phyloP scores from a whole-genome alignment of 2,797 vertebrate genomes.

The Iguana delicatissima region DNA sequence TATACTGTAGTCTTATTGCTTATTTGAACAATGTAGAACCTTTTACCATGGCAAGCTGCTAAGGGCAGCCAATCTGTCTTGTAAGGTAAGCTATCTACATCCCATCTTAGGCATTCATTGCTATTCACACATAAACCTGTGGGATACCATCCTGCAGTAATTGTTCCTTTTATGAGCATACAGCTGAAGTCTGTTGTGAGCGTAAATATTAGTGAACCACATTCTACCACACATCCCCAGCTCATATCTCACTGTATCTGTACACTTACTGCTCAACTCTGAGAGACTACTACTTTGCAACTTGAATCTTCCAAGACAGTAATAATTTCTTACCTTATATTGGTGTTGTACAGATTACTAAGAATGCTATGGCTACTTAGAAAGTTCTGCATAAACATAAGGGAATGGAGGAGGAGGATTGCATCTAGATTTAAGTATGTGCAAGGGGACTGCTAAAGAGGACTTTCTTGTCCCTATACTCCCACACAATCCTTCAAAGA shows the following conservation, averaged over 20 bases:
- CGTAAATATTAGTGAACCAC: neutral
- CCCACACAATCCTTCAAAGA: no score
- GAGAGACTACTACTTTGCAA: neutral
- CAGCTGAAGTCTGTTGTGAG: neutral
- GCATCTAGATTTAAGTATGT: no score
- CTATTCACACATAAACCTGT: neutral
- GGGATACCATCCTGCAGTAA: neutral
- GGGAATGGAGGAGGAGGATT: no score
- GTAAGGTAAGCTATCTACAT: neutral
- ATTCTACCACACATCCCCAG: neutral
- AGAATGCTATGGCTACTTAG: neutral
- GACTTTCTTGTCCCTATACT: no score
- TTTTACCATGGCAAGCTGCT: neutral
- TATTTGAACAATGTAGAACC: neutral
- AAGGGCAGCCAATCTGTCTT: neutral
- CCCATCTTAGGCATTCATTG: neutral
- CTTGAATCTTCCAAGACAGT: neutral
- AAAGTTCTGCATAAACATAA: neutral
- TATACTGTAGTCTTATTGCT: no score
- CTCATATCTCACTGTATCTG: neutral
- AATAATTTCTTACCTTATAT: neutral
- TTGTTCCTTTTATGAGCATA: neutral
- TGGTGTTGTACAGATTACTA: neutral
- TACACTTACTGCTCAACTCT: neutral
- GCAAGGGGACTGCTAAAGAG: no score